These are phyloP conservation scores for Bostrychus sinensis DNA, from an alignment of 2,113 vertebrate species.

Conservation along the genomic window DNA sequence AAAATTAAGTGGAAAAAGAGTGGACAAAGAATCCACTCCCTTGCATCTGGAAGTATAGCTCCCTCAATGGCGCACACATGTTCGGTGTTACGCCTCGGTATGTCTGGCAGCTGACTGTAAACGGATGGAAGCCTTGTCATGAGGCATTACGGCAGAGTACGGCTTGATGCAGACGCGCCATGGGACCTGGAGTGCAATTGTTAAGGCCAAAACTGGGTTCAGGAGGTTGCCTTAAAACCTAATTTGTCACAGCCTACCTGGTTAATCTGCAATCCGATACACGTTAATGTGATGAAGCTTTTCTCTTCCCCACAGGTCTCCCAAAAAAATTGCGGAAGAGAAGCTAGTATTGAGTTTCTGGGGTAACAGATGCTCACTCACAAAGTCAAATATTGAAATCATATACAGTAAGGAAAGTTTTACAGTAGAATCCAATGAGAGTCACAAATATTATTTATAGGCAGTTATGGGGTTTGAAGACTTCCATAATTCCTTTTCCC, in stretches of 20 bases:
- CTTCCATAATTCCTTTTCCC: neutral
- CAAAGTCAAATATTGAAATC: neutral
- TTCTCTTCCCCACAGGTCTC: constrained; percentile 6
- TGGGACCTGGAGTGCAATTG: constrained; percentile 25
- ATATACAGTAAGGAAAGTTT: neutral
- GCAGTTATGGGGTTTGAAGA: neutral
- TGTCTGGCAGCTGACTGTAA: constrained; percentile 42
- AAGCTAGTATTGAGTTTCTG: constrained; percentile 17
- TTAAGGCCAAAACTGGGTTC: constrained; percentile 10
- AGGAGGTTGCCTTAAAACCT: constrained; percentile 37
- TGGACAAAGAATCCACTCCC: neutral
- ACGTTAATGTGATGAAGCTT: constrained; percentile 16
- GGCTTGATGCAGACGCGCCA: constrained; percentile 28
- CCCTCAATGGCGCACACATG: constrained; percentile 50
- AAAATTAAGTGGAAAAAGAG: neutral
- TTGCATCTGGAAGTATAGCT: constrained; percentile 43
- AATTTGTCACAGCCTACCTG: constrained; percentile 59
- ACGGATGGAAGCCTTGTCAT: constrained; percentile 36
- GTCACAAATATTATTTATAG: neutral
- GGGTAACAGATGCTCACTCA: constrained; percentile 9
- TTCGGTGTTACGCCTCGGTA: constrained; percentile 49
- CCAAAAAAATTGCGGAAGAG: constrained; percentile 7
- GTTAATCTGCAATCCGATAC: constrained; percentile 51
- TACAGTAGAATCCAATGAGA: neutral
- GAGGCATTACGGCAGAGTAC: constrained; percentile 35